These are phyloP conservation scores for Palloptera scutellata DNA, from an alignment of 2,888 invertebrate genomes.

Conservation along the genomic window DNA sequence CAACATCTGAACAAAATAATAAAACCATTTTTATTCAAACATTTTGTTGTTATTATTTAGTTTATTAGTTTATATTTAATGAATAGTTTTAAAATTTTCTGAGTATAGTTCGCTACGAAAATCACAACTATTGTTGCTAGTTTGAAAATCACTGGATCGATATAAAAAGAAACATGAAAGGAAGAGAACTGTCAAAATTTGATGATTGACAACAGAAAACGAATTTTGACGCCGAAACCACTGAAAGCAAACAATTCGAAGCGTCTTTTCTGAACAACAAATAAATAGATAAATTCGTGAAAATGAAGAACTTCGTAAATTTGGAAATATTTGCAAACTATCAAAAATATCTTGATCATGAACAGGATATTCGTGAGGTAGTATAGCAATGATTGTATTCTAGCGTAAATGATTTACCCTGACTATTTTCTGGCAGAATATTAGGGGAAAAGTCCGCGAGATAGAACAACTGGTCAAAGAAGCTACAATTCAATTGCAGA, in stretches of 20 bases:
- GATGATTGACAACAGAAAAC: no score
- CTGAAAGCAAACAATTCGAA: neutral
- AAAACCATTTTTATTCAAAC: no score
- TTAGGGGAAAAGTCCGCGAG: conserved; percentile 65
- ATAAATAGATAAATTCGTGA: conserved; percentile 25
- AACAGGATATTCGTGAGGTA: conserved; percentile 85
- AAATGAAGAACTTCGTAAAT: conserved; percentile 67
- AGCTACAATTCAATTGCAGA: conserved; percentile 80
- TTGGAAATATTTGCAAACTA: conserved; percentile 76
- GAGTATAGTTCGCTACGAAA: no score
- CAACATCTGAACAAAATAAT: no score
- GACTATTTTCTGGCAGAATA: conserved; percentile 45
- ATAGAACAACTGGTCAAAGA: conserved; percentile 82
- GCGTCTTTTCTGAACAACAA: neutral
- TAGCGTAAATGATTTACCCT: no score
- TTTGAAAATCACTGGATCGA: no score
- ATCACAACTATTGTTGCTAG: no score
- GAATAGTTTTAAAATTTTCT: no score
- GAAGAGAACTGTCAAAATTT: no score
- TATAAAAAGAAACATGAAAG: neutral
- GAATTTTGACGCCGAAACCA: neutral
- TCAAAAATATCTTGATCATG: conserved; percentile 78
- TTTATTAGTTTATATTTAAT: no score
- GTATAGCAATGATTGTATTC: conserved; percentile 20
- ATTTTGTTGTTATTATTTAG: no score